Evolutionary conservation across 2,797 vertebrate genomes (phyloP).

Genomic region (Enteromius mattozi): DNA sequence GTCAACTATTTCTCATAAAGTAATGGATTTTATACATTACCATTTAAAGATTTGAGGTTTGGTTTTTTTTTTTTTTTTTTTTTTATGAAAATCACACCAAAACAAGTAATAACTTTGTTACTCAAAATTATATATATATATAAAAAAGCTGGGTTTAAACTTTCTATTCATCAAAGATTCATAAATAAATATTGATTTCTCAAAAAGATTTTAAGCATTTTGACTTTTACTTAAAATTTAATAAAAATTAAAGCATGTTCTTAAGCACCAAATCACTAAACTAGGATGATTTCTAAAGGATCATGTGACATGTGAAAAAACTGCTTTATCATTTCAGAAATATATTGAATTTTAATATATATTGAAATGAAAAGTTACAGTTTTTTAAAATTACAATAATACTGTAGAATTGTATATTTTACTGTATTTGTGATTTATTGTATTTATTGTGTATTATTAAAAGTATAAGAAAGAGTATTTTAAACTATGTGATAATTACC

Average conservation of each 20-base stretch:
- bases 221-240: not conserved
- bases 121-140: not conserved
- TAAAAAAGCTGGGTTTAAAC: not conserved
- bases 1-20: not conserved
- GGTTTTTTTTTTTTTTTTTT: not conserved
- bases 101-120: not conserved
- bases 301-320: not conserved
- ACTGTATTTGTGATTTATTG: not conserved
- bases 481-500: no score
- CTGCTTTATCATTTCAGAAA: not conserved
- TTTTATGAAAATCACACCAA: not conserved
- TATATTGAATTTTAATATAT: not conserved
- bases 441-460: no score
- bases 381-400: not conserved
- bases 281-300: not conserved
- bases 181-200: not conserved
- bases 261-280: not conserved
- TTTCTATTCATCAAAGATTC: not conserved
- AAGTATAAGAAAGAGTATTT: not conserved
- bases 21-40: not conserved
- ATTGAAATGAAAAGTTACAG: not conserved
- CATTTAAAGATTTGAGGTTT: not conserved
- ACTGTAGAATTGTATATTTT: not conserved
- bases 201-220: not conserved
- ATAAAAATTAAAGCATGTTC: not conserved